A percentile compares a stretch with the other conserved stretches of the same genome.
These are phyloP conservation scores for Nymphicus hollandicus DNA, from an alignment of 2,113 vertebrate species.

Conservation along the genomic window DNA sequence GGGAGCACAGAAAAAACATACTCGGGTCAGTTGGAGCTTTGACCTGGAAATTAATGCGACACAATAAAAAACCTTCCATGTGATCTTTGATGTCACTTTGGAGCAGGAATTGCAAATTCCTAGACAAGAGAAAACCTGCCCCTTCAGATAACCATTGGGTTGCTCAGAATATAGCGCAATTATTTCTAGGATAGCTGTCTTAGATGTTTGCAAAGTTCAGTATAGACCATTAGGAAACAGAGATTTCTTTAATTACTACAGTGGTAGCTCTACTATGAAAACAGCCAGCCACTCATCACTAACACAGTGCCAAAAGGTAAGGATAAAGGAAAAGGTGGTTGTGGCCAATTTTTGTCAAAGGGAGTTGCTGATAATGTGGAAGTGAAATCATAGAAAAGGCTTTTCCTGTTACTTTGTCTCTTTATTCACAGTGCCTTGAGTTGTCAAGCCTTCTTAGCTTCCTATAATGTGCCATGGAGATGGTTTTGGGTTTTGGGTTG, in stretches of 20 bases:
- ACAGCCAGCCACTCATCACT: neutral
- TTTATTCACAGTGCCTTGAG: neutral
- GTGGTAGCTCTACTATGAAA: neutral
- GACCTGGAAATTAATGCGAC: neutral
- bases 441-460: neutral
- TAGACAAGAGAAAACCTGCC: neutral
- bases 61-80: neutral
- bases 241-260: neutral
- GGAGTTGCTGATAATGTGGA: neutral
- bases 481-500: neutral
- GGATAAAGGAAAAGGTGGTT: neutral
- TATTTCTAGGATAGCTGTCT: neutral
- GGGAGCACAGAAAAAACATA: neutral
- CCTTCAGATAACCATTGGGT: neutral
- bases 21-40: neutral
- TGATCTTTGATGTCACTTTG: neutral
- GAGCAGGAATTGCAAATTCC: neutral
- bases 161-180: neutral
- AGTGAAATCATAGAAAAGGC: neutral
- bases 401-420: neutral
- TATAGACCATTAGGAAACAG: neutral
- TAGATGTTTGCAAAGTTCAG: neutral
- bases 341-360: neutral
- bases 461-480: neutral
- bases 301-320: neutral